Evolutionary conservation across 1,140 invertebrate genomes (phyloP), one percentile per base, ranked within the genome.

Genomic region (Probaryconus sp.): DNA sequence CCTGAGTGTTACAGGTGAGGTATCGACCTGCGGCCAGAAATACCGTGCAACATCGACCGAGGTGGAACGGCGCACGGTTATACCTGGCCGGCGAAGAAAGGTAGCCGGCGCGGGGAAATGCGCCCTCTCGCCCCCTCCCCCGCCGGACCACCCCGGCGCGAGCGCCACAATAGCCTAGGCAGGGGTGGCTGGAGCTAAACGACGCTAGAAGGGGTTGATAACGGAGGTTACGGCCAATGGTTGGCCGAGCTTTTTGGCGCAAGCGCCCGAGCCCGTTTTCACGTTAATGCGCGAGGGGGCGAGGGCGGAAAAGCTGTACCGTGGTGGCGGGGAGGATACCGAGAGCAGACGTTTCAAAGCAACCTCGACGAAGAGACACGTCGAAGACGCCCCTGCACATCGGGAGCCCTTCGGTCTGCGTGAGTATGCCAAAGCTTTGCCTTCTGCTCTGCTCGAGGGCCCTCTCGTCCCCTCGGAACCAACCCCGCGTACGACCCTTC

Each of bases 281-380:
- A 64, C 42, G 65, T 26, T 65, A 60, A 65, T 58, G 37, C 43
- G 82, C 78, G 72, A 81, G 72, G 78, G 60, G 68, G 60, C 38
- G 63, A 74, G 68, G 78, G 65, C 50, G 65, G 71, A 74, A 56
- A 77, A 77, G 75, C 69, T 51, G 58, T 48, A 65, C 31, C 55
- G 61, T 67, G 77, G 87, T 89, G 87, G 85, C 86, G 86, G 86
- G 87, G 90, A 88, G 84, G 84, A 89, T 87, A 89, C 82, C 86
- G 86, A 87, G 83, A 88, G 87, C 83, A 89, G 87, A 88, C 86
- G 85, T 86, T 85, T 70, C 70, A 83, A 87, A 84, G 84, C 85
- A 77, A 89, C 88, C 84, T 86, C 86, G 79, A 88, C 84, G 82
- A 79, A 88, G 84, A 86, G 87, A 85, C 84, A 88, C 79, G 83